Evolutionary conservation across 2,888 invertebrate genomes (phyloP), one percentile per base, ranked within the genome.

Genomic region (Rotaria magnacalcarata): DNA sequence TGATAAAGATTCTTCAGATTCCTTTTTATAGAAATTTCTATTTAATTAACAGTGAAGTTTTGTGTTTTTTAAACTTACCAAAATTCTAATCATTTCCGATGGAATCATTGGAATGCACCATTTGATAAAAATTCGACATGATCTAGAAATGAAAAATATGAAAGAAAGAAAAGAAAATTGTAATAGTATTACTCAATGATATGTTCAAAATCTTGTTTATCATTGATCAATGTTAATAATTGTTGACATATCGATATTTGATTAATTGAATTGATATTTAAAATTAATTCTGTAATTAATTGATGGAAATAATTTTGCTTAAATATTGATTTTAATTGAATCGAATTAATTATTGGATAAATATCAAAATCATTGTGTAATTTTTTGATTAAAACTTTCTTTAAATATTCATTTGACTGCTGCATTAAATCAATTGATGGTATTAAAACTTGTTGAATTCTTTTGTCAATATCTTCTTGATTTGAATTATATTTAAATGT

Each of bases 131-230:
- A 47, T 24, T n/a, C n/a, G 8, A 80, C 80, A 80, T 47, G 80
- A 10, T 24, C 80, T 80, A 47, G 24, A 11, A 47, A 47, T 24
- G 0, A 75, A 43, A 43, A 21, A 21, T 34, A 47, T 21, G 21
- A 27, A 10, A 34, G 8, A 24, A 34, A 67, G 0, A 0, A 67
- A 24, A 16, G 34, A 1, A 16, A 14, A 7, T 60, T 60, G 10
- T 16, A 5, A 34, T 19, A 47, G 11, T 80, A 2, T 43, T 47
- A 80, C 80, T 47, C 19, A n/a, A 80, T 47, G n/a, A 80, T 47
- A 14, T 80, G n/a, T 80, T 80, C 47, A n/a, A 80, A 47, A 47
- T 80, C 47, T 24, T 47, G 47, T 80, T 80, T 80, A n/a, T 80
- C 5, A 24, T 43, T 24, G 2, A 80, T 47, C 19, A 80, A n/a